Evolutionary conservation across 2,797 vertebrate genomes (phyloP).

Genomic region (Pitangus sulphuratus): DNA sequence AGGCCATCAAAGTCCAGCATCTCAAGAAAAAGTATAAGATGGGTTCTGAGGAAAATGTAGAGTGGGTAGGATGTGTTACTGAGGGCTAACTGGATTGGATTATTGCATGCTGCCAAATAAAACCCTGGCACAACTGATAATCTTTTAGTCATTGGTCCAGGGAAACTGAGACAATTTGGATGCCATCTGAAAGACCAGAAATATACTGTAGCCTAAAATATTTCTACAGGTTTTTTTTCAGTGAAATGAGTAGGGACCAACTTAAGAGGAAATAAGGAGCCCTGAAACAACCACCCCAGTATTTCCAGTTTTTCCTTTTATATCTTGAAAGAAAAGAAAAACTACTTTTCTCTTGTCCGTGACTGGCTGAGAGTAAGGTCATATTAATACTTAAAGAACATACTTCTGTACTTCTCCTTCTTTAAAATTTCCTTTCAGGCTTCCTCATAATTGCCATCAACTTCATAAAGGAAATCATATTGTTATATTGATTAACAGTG

Average conservation of each 20-base stretch:
- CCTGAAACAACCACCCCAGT: background rate
- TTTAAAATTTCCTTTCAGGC: slow-evolving; percentile 7
- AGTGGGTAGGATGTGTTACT: too few species aligned
- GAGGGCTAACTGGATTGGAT: background rate
- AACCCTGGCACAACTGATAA: background rate
- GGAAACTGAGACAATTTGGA: background rate
- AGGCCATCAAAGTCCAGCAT: background rate
- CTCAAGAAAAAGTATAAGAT: background rate
- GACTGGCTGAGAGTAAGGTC: background rate
- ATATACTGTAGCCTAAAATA: background rate
- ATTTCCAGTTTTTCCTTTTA: background rate
- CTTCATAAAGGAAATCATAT: slow-evolving; percentile 48
- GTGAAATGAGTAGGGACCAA: background rate
- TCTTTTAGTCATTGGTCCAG: background rate
- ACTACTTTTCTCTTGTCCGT: accelerated
- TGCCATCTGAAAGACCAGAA: background rate
- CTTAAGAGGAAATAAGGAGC: background rate
- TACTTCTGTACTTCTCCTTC: background rate
- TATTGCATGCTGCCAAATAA: background rate
- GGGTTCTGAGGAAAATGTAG: background rate
- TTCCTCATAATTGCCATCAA: slow-evolving; percentile 47
- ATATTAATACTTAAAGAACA: background rate
- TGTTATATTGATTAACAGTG: slow-evolving; percentile 68
- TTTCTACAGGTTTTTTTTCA: background rate
- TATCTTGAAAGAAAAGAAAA: background rate